phyloP scores from a whole-genome alignment of 2,888 invertebrate species.

The Fabriciana adippe region DNA sequence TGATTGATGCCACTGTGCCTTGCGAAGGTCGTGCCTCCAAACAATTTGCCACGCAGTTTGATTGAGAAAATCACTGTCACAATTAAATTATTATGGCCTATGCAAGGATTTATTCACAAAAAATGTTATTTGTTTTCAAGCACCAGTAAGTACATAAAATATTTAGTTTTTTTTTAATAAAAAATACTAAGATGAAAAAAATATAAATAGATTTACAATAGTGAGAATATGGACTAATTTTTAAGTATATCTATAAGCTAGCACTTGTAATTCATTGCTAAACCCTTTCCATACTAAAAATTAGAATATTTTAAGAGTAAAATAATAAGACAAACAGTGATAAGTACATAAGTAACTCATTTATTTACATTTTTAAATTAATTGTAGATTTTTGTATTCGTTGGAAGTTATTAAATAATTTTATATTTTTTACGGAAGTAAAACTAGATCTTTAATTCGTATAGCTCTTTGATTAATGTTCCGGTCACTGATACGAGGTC shows the following conservation, averaged over 20 bases:
- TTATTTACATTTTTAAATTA: too few relatives aligned
- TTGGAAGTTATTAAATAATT: too few relatives aligned
- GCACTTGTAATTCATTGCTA: too few relatives aligned
- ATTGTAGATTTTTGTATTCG: too few relatives aligned
- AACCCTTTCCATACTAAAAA: too few relatives aligned
- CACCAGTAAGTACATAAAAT: background rate
- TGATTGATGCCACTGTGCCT: conserved; percentile 16
- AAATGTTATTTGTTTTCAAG: background rate
- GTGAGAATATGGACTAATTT: too few relatives aligned
- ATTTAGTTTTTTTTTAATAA: background rate
- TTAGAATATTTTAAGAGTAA: too few relatives aligned
- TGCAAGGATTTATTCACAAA: background rate
- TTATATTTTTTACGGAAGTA: too few relatives aligned
- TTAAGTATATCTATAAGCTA: too few relatives aligned
- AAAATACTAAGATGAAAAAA: background rate
- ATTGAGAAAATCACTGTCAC: conserved; percentile 31
- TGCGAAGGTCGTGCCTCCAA: conserved; percentile 22
- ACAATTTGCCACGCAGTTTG: conserved; percentile 29
- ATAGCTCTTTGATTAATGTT: conserved; percentile 11
- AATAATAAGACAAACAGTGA: too few relatives aligned
- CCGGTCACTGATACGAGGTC: conserved; percentile 13
- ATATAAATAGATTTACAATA: too few relatives aligned
- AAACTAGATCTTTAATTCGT: background rate
- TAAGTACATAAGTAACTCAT: too few relatives aligned
- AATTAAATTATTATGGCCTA: conserved; percentile 17